Evolutionary conservation across 1,140 invertebrate genomes (phyloP).

Genomic region (Aethina tumida): DNA sequence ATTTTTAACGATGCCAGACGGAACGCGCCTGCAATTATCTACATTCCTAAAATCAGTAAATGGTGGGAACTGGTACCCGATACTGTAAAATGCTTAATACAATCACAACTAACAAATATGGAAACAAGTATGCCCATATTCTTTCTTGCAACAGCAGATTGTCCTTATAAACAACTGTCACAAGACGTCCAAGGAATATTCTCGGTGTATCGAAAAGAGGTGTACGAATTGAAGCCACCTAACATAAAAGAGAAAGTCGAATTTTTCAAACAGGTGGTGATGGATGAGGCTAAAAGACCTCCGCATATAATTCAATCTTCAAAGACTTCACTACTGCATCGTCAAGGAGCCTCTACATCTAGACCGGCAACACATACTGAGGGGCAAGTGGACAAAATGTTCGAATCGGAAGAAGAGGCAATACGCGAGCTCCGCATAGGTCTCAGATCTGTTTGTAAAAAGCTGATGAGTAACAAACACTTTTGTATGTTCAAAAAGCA

Average conservation of each 20-base stretch:
- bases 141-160: slow-evolving; percentile 62
- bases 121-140: slow-evolving; percentile 56
- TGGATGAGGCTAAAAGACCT: slow-evolving; percentile 43
- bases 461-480: slow-evolving; percentile 67
- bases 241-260: slow-evolving; percentile 49
- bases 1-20: slow-evolving; percentile 71
- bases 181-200: slow-evolving; percentile 48
- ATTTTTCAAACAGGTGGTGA: slow-evolving; percentile 61
- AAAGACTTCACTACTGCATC: slow-evolving; percentile 30
- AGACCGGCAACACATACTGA: slow-evolving; percentile 56
- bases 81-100: slow-evolving; percentile 56
- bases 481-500: no score
- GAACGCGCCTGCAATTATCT: slow-evolving; percentile 64
- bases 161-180: slow-evolving; percentile 42
- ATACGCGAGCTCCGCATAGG: slow-evolving; percentile 79
- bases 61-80: slow-evolving; percentile 64
- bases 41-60: slow-evolving; percentile 62
- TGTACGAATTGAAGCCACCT: slow-evolving; percentile 49
- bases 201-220: slow-evolving; percentile 53
- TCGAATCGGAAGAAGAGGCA: slow-evolving; percentile 70
- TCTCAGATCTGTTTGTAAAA: slow-evolving; percentile 76
- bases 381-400: slow-evolving; percentile 53
- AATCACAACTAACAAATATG: slow-evolving; percentile 54
- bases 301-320: slow-evolving; percentile 27
- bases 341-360: slow-evolving; percentile 63